phyloP scores from a whole-genome alignment of 2,113 vertebrate genomes.

The Nettapus auritus region DNA sequence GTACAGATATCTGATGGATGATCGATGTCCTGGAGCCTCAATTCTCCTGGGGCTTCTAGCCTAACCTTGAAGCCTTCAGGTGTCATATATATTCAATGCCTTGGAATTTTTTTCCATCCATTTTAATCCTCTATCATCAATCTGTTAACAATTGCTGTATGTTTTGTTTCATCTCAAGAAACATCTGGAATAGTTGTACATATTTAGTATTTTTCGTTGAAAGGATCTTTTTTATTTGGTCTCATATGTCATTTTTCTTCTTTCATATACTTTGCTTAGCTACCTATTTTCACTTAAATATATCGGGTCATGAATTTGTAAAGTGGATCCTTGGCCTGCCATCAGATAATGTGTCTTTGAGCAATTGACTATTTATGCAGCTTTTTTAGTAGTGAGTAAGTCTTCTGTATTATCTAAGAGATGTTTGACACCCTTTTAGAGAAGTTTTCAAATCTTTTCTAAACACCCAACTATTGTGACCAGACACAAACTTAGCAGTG shows the following conservation, averaged over 20 bases:
- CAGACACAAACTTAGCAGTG: not conserved
- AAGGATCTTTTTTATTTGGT: slow-evolving; percentile 58
- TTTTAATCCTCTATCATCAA: slow-evolving; percentile 63
- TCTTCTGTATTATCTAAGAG: not conserved
- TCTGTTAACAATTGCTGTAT: slow-evolving; percentile 47
- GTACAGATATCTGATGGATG: slow-evolving; percentile 35
- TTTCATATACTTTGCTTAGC: slow-evolving; percentile 40
- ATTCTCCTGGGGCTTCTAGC: slow-evolving; percentile 26
- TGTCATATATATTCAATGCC: slow-evolving; percentile 55
- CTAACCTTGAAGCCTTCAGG: slow-evolving; percentile 53
- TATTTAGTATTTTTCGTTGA: slow-evolving; percentile 54
- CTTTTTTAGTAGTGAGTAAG: not conserved
- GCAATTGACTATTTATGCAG: not conserved
- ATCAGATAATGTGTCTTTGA: not conserved
- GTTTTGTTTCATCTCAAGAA: slow-evolving; percentile 71
- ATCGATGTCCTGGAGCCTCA: not conserved
- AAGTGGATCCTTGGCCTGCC: not conserved
- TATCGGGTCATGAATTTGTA: not conserved
- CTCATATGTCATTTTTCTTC: slow-evolving; percentile 56
- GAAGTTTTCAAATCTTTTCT: not conserved
- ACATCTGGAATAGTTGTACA: slow-evolving; percentile 69
- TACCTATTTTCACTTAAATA: slow-evolving; percentile 59
- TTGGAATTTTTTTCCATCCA: slow-evolving; percentile 28
- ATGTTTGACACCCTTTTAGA: not conserved
- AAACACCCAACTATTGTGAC: not conserved